A percentile compares a stretch with the other conserved stretches of the same genome.
phyloP scores from a whole-genome alignment of 2,797 vertebrate genomes.

The Smutsia temminckii region DNA sequence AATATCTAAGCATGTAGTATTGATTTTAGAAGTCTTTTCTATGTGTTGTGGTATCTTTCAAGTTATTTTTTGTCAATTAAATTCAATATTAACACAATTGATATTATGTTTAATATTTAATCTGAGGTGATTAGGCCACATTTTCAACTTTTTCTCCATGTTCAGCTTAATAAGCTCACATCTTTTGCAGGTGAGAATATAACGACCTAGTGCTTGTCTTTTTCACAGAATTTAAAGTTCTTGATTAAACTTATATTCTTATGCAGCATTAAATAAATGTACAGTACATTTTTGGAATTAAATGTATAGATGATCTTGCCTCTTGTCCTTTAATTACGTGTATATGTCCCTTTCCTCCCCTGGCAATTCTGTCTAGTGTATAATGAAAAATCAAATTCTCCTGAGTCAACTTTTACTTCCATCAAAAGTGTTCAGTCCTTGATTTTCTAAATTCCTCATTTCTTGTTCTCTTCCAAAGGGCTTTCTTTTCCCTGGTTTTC shows the following conservation, averaged over 20 bases:
- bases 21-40: background rate
- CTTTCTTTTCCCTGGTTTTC: background rate
- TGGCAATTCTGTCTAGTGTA: background rate
- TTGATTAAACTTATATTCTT: background rate
- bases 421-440: background rate
- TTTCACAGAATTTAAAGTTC: background rate
- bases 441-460: background rate
- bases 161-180: background rate
- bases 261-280: background rate
- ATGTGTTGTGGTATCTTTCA: background rate
- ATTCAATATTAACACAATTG: background rate
- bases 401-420: background rate
- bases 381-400: background rate
- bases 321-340: background rate
- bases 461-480: background rate
- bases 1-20: background rate
- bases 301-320: background rate
- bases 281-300: background rate
- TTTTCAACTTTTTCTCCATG: background rate
- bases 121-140: background rate
- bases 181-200: constrained; percentile 11
- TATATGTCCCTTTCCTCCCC: background rate
- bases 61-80: constrained; percentile 30
- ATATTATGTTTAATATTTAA: background rate
- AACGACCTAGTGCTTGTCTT: background rate